Conservation (phyloP, 2,797 vertebrate species). For the Psittacula derbiana region DNA sequence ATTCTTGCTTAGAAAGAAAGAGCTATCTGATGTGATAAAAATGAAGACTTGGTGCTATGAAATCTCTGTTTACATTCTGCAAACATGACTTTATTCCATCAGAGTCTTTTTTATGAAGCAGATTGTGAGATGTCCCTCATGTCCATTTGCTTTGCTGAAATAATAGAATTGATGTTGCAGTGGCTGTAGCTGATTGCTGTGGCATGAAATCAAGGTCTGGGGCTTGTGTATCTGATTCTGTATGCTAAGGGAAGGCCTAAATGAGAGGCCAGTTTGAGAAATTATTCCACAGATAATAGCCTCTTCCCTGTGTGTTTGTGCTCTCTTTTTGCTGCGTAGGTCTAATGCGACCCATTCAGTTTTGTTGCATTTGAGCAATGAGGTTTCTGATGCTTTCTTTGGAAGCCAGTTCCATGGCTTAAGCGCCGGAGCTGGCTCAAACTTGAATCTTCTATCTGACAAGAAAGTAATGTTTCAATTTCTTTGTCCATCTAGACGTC, state of each 20-base stretch:
- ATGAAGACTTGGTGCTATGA: neutral
- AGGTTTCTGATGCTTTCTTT: neutral
- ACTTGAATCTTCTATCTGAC: neutral
- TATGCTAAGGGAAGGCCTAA: neutral
- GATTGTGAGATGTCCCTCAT: neutral
- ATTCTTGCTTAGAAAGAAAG: conserved; percentile 19
- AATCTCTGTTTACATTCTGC: conserved; percentile 6
- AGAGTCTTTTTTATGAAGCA: neutral
- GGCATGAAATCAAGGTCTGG: neutral
- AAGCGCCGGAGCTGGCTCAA: neutral
- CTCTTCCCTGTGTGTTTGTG: neutral
- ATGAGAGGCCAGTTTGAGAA: neutral
- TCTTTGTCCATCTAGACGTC: neutral
- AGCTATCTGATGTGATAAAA: conserved; percentile 20
- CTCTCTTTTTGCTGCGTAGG: neutral
- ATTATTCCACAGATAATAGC: neutral
- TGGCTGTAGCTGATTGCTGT: neutral
- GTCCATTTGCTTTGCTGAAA: neutral
- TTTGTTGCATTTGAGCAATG: neutral
- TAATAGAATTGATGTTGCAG: neutral
- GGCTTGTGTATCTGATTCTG: neutral
- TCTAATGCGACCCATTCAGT: accelerated
- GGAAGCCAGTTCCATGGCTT: neutral
- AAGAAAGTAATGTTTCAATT: neutral
- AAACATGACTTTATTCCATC: neutral